phyloP scores from a whole-genome alignment of 2,797 vertebrate species.

The Pantherophis vulpinus region DNA sequence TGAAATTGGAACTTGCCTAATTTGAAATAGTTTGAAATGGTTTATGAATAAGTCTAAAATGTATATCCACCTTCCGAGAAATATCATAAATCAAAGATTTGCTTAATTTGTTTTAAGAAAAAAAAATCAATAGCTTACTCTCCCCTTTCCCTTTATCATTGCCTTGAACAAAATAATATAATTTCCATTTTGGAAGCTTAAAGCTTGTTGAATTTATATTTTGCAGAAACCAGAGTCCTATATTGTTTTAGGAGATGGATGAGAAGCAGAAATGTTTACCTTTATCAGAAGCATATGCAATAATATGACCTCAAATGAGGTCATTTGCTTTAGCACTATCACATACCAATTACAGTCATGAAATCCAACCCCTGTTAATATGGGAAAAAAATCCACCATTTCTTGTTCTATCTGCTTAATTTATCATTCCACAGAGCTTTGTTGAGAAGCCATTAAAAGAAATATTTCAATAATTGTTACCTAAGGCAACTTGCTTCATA shows the following conservation, averaged over 20 bases:
- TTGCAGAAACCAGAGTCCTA: not conserved
- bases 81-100: not conserved
- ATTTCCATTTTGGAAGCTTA: not conserved
- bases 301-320: not conserved
- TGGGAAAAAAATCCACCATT: not conserved
- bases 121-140: not conserved
- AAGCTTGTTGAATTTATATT: not conserved
- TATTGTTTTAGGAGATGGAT: not conserved
- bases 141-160: not conserved
- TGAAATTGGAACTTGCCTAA: not conserved
- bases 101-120: not conserved
- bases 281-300: not conserved
- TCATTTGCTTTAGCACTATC: not conserved
- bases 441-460: not conserved
- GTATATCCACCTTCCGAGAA: not conserved
- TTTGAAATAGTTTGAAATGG: not conserved
- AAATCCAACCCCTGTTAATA: not conserved
- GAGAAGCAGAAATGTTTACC: not conserved
- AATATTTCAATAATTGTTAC: not conserved
- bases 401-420: not conserved
- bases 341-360: not conserved
- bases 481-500: not conserved
- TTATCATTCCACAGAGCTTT: not conserved
- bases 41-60: not conserved
- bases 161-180: not conserved